phyloP scores from a whole-genome alignment of 2,888 invertebrate species.

The Drosophila mettleri region DNA sequence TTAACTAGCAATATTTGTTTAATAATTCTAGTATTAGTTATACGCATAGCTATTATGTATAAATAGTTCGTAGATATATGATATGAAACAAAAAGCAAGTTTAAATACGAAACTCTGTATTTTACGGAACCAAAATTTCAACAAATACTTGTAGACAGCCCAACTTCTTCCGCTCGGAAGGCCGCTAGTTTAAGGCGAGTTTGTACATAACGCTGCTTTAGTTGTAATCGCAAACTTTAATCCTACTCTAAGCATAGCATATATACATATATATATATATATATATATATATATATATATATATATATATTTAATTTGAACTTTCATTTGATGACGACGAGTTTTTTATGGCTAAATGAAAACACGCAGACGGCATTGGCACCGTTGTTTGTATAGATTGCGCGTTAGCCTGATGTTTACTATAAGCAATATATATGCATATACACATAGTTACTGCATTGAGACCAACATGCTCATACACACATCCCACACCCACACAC shows the following conservation, averaged over 20 bases:
- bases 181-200: constrained; percentile 34
- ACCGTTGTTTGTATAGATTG: constrained; percentile 65
- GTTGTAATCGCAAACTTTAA: constrained; percentile 34
- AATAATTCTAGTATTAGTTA: constrained; percentile 62
- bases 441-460: constrained; percentile 64
- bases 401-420: constrained; percentile 82
- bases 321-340: constrained; percentile 30
- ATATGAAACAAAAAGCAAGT: constrained; percentile 16
- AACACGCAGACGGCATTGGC: constrained; percentile 54
- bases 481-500: constrained; percentile 18
- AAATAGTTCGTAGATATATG: constrained; percentile 46
- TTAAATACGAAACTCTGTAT: constrained; percentile 32
- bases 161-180: constrained; percentile 13
- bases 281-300: no score
- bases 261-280: no score
- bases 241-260: constrained; percentile 28
- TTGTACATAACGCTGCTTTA: constrained; percentile 46
- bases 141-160: constrained; percentile 27
- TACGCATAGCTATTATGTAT: constrained; percentile 48
- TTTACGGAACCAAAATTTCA: constrained; percentile 49
- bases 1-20: constrained; percentile 81
- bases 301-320: constrained; percentile 12
- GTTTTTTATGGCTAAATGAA: constrained; percentile 45
- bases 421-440: constrained; percentile 83
- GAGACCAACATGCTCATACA: constrained; percentile 64